Evolutionary conservation across 2,113 vertebrate species (phyloP).

Genomic region (Bagarius yarrelli): DNA sequence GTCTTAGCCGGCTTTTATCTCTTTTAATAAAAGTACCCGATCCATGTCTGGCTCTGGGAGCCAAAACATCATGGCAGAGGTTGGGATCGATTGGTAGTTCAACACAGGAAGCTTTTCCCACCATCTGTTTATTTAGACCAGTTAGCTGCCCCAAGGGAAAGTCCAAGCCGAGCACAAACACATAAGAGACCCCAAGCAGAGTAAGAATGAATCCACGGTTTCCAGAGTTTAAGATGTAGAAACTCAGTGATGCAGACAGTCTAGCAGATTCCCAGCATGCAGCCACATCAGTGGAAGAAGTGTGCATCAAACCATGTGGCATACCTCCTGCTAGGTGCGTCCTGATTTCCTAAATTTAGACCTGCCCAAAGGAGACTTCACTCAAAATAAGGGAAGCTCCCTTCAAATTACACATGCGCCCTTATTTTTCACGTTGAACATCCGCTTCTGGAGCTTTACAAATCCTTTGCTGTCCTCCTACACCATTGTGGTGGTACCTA

Average conservation of each 20-base stretch:
- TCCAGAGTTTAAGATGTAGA: neutral
- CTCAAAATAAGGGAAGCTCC: constrained; percentile 5
- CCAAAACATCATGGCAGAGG: constrained; percentile 10
- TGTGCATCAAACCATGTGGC: constrained; percentile 10
- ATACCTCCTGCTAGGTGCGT: constrained; percentile 20
- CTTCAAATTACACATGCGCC: constrained; percentile 12
- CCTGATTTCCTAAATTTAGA: neutral
- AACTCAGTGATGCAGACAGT: neutral
- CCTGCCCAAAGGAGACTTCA: constrained; percentile 18
- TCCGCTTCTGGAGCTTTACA: constrained; percentile 11
- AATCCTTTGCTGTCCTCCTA: neutral
- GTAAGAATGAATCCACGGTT: neutral
- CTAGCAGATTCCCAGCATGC: neutral
- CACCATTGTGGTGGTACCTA: constrained; percentile 5
- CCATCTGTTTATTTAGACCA: constrained; percentile 50
- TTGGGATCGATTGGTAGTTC: constrained; percentile 36
- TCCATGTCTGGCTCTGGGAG: neutral
- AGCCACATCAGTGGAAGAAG: neutral
- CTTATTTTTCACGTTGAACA: constrained; percentile 27
- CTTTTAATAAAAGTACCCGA: constrained; percentile 40
- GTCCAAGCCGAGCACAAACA: constrained; percentile 17
- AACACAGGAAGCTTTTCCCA: constrained; percentile 45
- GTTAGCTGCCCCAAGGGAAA: constrained; percentile 16
- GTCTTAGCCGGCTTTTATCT: constrained; percentile 45
- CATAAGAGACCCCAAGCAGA: neutral